Evolutionary conservation across 2,797 vertebrate species (phyloP).

Genomic region (Amblyopsis hoosieri): DNA sequence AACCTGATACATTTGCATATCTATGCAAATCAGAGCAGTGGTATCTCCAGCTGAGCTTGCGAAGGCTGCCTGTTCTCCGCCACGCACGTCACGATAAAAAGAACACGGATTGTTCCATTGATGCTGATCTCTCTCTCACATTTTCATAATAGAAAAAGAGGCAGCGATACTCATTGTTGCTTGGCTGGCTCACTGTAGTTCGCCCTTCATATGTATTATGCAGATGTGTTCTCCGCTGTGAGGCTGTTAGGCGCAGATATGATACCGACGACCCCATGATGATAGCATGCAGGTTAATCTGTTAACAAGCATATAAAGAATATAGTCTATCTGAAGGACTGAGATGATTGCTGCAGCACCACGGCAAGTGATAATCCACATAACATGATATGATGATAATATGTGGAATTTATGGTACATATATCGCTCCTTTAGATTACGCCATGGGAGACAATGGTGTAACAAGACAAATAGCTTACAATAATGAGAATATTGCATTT

Average conservation of each 20-base stretch:
- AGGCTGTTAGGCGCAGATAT: slow-evolving; percentile 34
- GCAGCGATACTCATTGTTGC: slow-evolving; percentile 58
- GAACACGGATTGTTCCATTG: slow-evolving; percentile 35
- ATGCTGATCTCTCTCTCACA: slow-evolving; percentile 43
- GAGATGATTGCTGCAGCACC: too few species aligned
- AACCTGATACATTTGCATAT: slow-evolving; percentile 63
- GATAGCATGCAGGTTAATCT: too few species aligned
- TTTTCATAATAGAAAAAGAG: slow-evolving; percentile 23
- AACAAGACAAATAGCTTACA: too few species aligned
- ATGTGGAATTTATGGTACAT: too few species aligned
- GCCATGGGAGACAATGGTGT: too few species aligned
- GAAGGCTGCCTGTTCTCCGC: slow-evolving; percentile 51
- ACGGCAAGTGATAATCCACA: too few species aligned
- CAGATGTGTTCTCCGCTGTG: slow-evolving; percentile 55
- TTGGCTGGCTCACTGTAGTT: slow-evolving; percentile 41
- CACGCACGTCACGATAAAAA: slow-evolving; percentile 54
- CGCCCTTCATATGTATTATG: slow-evolving; percentile 63
- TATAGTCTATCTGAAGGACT: too few species aligned
- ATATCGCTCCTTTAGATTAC: too few species aligned
- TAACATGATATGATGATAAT: too few species aligned
- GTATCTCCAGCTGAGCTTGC: slow-evolving; percentile 46
- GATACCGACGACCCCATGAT: slow-evolving; percentile 31
- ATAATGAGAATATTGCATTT: too few species aligned
- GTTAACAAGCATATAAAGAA: too few species aligned
- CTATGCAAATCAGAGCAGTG: slow-evolving; percentile 63